phyloP scores from a whole-genome alignment of 2,113 vertebrate species.

The Coregonus clupeaformis region DNA sequence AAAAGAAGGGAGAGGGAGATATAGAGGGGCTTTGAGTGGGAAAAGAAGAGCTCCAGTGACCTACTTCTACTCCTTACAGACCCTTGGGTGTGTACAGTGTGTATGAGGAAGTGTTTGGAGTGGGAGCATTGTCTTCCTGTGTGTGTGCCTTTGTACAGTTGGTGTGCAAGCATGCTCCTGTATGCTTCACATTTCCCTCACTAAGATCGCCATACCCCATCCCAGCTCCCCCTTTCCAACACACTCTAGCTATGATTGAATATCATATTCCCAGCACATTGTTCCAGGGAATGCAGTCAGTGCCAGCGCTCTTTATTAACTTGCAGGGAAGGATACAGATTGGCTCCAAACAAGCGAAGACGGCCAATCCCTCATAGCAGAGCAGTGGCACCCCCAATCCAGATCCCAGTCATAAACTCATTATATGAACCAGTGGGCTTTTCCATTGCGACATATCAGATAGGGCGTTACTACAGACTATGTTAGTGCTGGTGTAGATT shows the following conservation, averaged over 20 bases:
- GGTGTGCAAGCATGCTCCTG: not conserved
- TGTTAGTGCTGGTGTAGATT: not conserved
- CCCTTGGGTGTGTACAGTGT: not conserved
- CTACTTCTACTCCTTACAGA: slow-evolving; percentile 45
- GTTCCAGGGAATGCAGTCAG: not conserved
- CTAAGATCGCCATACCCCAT: not conserved
- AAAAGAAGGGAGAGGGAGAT: not conserved
- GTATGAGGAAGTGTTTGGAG: not conserved
- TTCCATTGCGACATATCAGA: slow-evolving; percentile 12
- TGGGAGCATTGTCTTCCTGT: not conserved
- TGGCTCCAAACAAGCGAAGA: slow-evolving; percentile 51
- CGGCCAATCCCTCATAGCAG: slow-evolving; percentile 46
- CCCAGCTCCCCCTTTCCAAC: not conserved
- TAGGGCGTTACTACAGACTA: not conserved
- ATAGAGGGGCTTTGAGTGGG: not conserved
- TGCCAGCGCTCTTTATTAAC: not conserved
- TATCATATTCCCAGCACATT: slow-evolving; percentile 22
- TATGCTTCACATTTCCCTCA: not conserved
- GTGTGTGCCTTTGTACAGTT: not conserved
- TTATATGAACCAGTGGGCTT: slow-evolving; percentile 16
- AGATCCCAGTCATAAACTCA: slow-evolving; percentile 16
- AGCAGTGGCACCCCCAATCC: not conserved
- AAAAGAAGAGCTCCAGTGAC: slow-evolving; percentile 49
- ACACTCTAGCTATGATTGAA: slow-evolving; percentile 4
- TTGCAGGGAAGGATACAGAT: slow-evolving; percentile 43